Conservation (phyloP, 2,888 invertebrate species). For the Matsumyia berberina region DNA sequence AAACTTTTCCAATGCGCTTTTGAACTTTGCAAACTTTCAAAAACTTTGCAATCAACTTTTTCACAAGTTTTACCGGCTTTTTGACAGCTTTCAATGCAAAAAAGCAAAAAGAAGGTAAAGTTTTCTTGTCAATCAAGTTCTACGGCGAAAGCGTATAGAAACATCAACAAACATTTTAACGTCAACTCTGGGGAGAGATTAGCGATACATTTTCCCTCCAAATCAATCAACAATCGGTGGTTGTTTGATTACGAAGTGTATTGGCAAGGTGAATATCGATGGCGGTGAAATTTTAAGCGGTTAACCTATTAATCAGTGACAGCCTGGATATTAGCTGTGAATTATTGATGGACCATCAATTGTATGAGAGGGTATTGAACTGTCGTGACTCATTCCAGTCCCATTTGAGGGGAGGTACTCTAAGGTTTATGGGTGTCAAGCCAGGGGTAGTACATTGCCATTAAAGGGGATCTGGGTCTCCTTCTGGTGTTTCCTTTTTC, state of each 20-base stretch:
- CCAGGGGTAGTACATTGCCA: too few species aligned
- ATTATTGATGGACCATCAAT: not conserved
- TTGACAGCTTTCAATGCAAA: slow-evolving; percentile 3
- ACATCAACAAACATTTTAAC: slow-evolving; percentile 13
- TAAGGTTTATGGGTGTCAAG: too few species aligned
- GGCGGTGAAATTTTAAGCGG: not conserved
- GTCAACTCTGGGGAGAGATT: not conserved
- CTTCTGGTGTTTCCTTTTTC: too few species aligned
- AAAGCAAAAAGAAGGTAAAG: not conserved
- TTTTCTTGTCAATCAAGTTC: slow-evolving; percentile 12
- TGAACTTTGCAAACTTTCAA: not conserved
- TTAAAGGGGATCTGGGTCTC: too few species aligned
- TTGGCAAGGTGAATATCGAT: not conserved
- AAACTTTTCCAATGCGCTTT: not conserved
- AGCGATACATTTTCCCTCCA: not conserved
- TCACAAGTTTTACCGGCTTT: slow-evolving; percentile 27
- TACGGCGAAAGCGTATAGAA: slow-evolving; percentile 1
- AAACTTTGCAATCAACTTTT: not conserved
- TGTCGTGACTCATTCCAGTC: not conserved
- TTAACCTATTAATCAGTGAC: not conserved
- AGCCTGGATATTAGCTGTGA: not conserved
- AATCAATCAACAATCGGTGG: slow-evolving; percentile 1
- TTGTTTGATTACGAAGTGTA: not conserved
- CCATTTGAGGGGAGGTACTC: too few species aligned
- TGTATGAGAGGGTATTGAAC: not conserved